Conservation (phyloP, 1,140 invertebrate genomes). For the Calephelis virginiensis region DNA sequence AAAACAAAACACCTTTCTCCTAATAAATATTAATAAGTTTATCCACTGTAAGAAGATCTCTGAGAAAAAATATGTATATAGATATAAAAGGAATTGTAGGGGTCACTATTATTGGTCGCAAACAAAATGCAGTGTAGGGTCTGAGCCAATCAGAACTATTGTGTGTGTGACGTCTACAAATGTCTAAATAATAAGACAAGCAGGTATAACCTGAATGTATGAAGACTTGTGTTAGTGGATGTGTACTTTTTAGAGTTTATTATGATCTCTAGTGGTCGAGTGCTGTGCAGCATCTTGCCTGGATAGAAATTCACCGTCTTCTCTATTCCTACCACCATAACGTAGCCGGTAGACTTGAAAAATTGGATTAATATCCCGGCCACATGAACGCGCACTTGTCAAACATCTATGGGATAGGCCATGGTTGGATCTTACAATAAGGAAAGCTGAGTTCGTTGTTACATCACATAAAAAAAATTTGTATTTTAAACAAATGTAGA, state of each 20-base stretch:
- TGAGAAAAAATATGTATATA: constrained; percentile 12
- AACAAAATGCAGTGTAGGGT: constrained; percentile 25
- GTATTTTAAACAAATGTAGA: too few relatives aligned
- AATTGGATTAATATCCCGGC: too few relatives aligned
- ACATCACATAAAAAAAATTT: too few relatives aligned
- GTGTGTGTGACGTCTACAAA: constrained; percentile 55
- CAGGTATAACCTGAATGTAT: constrained; percentile 27
- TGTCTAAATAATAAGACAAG: constrained; percentile 57
- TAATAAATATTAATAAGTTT: constrained; percentile 60
- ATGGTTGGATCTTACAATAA: too few relatives aligned
- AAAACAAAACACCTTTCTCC: constrained; percentile 51
- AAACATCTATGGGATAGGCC: too few relatives aligned
- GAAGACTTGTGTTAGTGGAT: constrained; percentile 33
- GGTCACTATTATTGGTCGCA: constrained; percentile 13
- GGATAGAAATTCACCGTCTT: too few relatives aligned
- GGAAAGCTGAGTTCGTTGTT: too few relatives aligned
- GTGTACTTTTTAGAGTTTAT: constrained; percentile 12
- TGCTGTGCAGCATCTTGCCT: too few relatives aligned
- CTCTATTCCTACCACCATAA: too few relatives aligned
- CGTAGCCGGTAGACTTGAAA: too few relatives aligned
- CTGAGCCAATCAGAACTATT: constrained; percentile 59
- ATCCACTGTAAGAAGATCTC: constrained; percentile 24
- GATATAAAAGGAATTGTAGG: not conserved
- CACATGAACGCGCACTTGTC: too few relatives aligned
- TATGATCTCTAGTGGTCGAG: too few relatives aligned